Evolutionary conservation across 2,888 invertebrate genomes (phyloP).

Genomic region (Nymphalis polychloros): DNA sequence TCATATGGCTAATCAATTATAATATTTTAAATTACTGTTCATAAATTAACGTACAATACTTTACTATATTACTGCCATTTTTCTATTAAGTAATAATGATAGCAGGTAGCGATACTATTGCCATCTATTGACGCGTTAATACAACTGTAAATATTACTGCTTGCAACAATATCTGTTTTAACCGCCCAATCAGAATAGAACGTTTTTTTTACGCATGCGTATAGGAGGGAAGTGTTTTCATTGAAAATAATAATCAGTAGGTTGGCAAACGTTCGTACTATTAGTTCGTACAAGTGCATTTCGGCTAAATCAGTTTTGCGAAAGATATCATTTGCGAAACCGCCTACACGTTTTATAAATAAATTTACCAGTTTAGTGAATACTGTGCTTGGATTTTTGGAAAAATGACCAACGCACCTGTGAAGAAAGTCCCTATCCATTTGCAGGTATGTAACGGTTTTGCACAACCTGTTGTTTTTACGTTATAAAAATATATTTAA

Average conservation of each 20-base stretch:
- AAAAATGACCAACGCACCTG: constrained; percentile 87
- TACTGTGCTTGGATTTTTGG: constrained; percentile 58
- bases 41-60: neutral
- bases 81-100: neutral
- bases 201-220: constrained; percentile 70
- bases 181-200: constrained; percentile 30
- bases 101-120: neutral
- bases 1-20: neutral
- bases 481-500: constrained; percentile 34
- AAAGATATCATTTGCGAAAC: constrained; percentile 53
- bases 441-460: constrained; percentile 86
- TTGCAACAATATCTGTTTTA: constrained; percentile 21
- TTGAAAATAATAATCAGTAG: constrained; percentile 57
- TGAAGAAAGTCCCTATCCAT: constrained; percentile 97
- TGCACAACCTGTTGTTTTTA: constrained; percentile 64
- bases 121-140: constrained; percentile 17
- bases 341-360: constrained; percentile 71
- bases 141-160: constrained; percentile 9
- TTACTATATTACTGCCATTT: neutral
- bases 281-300: constrained; percentile 44
- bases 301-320: constrained; percentile 41
- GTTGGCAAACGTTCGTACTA: constrained; percentile 61
- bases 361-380: constrained; percentile 66
- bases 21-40: neutral
- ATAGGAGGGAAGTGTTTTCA: constrained; percentile 61